Base-by-base conservation (phyloP, 1,140 invertebrate species). In the Idris sp. region DNA sequence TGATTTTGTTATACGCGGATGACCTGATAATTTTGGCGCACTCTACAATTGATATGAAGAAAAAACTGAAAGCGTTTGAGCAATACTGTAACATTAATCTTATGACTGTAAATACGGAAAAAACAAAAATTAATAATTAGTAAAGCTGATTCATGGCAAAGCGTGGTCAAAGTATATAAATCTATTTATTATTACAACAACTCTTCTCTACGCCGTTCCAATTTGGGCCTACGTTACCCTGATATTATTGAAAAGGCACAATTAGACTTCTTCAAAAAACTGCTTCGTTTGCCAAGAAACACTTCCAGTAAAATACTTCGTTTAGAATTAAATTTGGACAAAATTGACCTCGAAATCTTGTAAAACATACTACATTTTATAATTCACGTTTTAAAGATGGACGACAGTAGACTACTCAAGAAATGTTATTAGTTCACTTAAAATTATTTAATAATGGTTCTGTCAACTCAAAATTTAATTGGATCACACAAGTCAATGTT, bases 91-190 rank as follows among this genome's bases (percentile, higher is more conserved):
- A 1, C 1, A 13, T 11, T 5, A 35, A 35, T 14, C 14, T 13
- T 13, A 13, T 35, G 13, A 35, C 11, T 2, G 11, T 35, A 11
- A 35, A 35, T 8, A 35, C 8, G 7, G 31, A 10, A 35, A 35
- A 35, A 35, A 35, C 31, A 13, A 35, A 35, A 7, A 35, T 35
- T 13, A n/a, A n/a, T n/a, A n/a, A n/a, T n/a, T n/a, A n/a, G n/a
- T n/a, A 35, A 35, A 35, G 14, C 1, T 4, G 13, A 35, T 9
- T 35, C 33, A 14, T 35, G 33, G 11, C 11, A 2, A 15, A 35
- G 11, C 9, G 7, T 35, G 4, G 4, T 35, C 13, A 35, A 35
- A 35, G 2, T 35, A 4, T 15, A 15, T 35, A 9, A 35, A 11
- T 35, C 33, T 14, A 15, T 35, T 7, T n/a, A n/a, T n/a, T n/a